phyloP scores from a whole-genome alignment of 2,888 invertebrate species.

The Melanargia galathea region DNA sequence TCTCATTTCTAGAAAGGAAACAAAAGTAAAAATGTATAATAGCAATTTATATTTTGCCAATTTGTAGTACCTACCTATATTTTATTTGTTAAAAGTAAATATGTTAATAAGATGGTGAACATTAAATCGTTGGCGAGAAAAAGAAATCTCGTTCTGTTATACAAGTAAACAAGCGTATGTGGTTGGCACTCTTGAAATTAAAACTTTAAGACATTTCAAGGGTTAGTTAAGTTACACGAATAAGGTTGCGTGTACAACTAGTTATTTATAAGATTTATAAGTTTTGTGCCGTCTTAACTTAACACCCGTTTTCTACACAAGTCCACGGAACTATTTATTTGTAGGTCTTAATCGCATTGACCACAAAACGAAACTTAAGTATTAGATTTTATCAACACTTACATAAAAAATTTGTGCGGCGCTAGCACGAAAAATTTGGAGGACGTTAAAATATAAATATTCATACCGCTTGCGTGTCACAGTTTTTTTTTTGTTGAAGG shows the following conservation, averaged over 20 bases:
- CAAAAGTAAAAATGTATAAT: no score
- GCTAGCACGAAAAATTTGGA: neutral
- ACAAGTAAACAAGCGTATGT: no score
- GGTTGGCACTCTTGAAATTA: no score
- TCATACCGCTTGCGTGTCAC: neutral
- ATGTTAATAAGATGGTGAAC: no score
- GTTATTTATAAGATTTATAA: neutral
- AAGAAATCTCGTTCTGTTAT: no score
- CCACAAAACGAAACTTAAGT: neutral
- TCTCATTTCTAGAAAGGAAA: no score
- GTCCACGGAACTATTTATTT: neutral
- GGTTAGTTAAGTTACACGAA: neutral
- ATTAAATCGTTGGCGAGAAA: no score
- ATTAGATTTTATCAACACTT: constrained; percentile 10
- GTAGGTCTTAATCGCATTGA: neutral
- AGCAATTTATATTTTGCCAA: no score
- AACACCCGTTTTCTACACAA: constrained; percentile 4
- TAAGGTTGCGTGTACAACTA: constrained; percentile 1
- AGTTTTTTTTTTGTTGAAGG: constrained; percentile 6
- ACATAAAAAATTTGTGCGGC: neutral
- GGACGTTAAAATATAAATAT: constrained; percentile 5
- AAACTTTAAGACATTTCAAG: neutral
- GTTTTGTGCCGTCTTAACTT: neutral
- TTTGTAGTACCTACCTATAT: no score
- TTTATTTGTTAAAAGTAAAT: no score